Conservation (phyloP, 1,140 invertebrate genomes). For the Tetramorium alpestre region DNA sequence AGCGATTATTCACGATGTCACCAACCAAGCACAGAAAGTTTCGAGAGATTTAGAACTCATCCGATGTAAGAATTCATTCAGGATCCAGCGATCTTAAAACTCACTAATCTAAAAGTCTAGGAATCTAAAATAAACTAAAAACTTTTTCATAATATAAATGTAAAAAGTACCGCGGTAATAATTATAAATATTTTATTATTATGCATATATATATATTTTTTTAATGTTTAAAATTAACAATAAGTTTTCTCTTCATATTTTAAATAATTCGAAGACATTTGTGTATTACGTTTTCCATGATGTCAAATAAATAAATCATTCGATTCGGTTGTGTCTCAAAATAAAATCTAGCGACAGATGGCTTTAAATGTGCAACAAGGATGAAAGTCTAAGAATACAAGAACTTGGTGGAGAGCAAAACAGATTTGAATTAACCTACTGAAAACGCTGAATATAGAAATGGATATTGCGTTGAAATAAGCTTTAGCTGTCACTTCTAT, state of each 20-base stretch:
- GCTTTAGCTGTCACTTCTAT: neutral
- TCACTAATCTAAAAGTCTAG: neutral
- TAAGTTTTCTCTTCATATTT: neutral
- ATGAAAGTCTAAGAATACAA: conserved; percentile 18
- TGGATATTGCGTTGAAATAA: neutral
- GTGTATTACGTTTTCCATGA: neutral
- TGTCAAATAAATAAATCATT: conserved; percentile 36
- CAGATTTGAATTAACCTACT: conserved; percentile 9
- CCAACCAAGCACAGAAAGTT: conserved; percentile 10
- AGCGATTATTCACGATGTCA: conserved; percentile 34
- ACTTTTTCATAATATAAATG: neutral
- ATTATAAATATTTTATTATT: conserved; percentile 3
- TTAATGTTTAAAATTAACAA: neutral
- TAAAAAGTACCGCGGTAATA: neutral
- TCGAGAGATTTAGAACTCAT: conserved; percentile 8
- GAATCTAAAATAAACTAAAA: neutral
- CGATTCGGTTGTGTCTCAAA: conserved; percentile 6
- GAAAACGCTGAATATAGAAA: conserved; percentile 25
- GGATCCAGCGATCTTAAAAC: neutral
- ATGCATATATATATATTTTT: no score
- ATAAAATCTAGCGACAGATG: conserved; percentile 11
- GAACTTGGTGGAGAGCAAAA: neutral
- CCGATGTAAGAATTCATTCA: conserved; percentile 17
- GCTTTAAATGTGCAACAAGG: conserved; percentile 22
- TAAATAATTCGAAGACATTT: neutral